Evolutionary conservation across 2,113 vertebrate species (phyloP).

Genomic region (Nothocercus nigrocapillus): DNA sequence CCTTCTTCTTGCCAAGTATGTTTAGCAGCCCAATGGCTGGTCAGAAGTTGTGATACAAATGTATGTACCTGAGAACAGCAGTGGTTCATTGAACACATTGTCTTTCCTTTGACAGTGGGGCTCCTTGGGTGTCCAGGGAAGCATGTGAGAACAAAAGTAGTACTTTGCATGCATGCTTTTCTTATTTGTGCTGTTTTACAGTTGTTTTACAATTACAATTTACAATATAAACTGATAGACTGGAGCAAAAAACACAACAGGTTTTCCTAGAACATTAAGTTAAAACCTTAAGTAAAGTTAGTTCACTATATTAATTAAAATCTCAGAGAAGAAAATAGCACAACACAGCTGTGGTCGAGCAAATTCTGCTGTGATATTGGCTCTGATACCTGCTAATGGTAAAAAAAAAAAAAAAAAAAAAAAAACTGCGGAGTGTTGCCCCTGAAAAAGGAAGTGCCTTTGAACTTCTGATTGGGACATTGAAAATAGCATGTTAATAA

Average conservation of each 20-base stretch:
- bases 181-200: background rate
- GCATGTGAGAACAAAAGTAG: background rate
- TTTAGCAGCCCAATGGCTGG: background rate
- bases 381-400: background rate
- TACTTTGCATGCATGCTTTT: background rate
- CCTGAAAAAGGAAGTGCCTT: slow-evolving; percentile 36
- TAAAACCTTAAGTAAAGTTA: background rate
- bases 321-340: background rate
- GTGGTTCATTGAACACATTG: rapidly evolving
- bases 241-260: background rate
- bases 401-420: background rate
- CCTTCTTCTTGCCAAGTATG: background rate
- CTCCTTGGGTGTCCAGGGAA: background rate
- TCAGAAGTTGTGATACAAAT: background rate
- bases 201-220: background rate
- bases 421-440: background rate
- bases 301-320: too few relatives aligned
- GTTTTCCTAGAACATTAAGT: background rate
- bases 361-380: background rate
- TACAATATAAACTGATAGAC: background rate
- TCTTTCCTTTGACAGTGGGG: background rate
- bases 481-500: slow-evolving; percentile 35
- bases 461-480: slow-evolving; percentile 12
- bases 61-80: rapidly evolving
- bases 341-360: background rate